Evolutionary conservation across 2,113 vertebrate genomes (phyloP).

Genomic region (Podiceps cristatus): DNA sequence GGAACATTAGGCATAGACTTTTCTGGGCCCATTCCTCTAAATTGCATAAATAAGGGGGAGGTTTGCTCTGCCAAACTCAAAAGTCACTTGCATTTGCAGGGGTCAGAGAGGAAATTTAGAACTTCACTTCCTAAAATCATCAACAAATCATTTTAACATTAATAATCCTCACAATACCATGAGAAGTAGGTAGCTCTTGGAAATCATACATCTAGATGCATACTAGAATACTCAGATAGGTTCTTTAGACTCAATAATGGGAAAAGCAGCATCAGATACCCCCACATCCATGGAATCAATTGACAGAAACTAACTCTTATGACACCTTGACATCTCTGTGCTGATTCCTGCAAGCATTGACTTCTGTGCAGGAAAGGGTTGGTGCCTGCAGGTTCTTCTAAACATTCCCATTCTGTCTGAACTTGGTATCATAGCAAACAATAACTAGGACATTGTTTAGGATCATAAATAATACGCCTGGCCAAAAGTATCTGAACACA

Average conservation of each 20-base stretch:
- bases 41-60: not conserved
- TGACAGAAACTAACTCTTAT: not conserved
- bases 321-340: not conserved
- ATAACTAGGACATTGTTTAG: not conserved
- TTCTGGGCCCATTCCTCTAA: slow-evolving; percentile 44
- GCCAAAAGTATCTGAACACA: not conserved
- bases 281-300: not conserved
- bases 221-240: not conserved
- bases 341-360: not conserved
- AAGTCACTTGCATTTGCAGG: not conserved
- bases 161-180: not conserved
- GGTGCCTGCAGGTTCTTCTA: not conserved
- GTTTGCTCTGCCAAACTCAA: not conserved
- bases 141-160: not conserved
- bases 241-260: not conserved
- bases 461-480: not conserved
- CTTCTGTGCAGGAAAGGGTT: not conserved
- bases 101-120: not conserved
- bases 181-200: not conserved
- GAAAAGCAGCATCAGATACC: not conserved
- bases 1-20: not conserved
- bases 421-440: not conserved
- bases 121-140: not conserved
- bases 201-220: not conserved
- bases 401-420: not conserved